phyloP scores from a whole-genome alignment of 2,888 invertebrate species.

The Zaprionus bogoriensis region DNA sequence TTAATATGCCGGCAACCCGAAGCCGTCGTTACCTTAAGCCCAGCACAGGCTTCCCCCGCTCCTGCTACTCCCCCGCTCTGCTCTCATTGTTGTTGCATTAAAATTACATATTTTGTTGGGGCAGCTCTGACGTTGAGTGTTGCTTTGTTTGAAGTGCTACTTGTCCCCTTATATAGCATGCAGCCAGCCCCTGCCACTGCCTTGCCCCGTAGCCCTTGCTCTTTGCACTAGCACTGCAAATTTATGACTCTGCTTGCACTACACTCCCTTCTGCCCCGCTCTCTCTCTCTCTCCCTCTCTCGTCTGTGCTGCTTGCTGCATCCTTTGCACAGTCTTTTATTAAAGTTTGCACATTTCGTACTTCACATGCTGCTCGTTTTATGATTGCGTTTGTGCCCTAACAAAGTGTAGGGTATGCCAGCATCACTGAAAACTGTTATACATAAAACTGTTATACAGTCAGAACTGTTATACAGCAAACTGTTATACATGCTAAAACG shows the following conservation, averaged over 20 bases:
- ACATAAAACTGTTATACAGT: background rate
- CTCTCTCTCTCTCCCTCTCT: background rate
- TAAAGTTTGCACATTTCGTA: slow-evolving; percentile 72
- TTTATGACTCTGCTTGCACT: slow-evolving; percentile 51
- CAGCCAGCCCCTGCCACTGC: slow-evolving; percentile 1
- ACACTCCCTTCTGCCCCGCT: background rate
- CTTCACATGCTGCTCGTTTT: slow-evolving; percentile 50
- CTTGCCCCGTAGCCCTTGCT: background rate
- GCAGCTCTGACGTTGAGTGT: slow-evolving; percentile 63
- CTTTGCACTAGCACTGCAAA: slow-evolving; percentile 48
- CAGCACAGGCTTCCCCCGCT: background rate
- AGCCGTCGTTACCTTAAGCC: slow-evolving; percentile 50
- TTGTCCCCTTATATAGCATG: slow-evolving; percentile 36
- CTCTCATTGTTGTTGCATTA: slow-evolving; percentile 57
- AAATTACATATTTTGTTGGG: slow-evolving; percentile 59
- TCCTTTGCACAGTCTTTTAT: slow-evolving; percentile 59
- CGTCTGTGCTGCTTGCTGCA: background rate
- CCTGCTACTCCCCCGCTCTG: background rate
- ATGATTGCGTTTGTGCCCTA: slow-evolving; percentile 34
- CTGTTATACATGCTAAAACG: background rate
- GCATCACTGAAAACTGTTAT: background rate
- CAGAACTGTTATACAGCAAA: background rate
- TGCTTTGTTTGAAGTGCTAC: slow-evolving; percentile 76
- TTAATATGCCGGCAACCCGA: slow-evolving; percentile 66
- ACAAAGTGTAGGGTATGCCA: background rate